Evolutionary conservation across 2,113 vertebrate species (phyloP).

Genomic region (Hippoglossus stenolepis): DNA sequence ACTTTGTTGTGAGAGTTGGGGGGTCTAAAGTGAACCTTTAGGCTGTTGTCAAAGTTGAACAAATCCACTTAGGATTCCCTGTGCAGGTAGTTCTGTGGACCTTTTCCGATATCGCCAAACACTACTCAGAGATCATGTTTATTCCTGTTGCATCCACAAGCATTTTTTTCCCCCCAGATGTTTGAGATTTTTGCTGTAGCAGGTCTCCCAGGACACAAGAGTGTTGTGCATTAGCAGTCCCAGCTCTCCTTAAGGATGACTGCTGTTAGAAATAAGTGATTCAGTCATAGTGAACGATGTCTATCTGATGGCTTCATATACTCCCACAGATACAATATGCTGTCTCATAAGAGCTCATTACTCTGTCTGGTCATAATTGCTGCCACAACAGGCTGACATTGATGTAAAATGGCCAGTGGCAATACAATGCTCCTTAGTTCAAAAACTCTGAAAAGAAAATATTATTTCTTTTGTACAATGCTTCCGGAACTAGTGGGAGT

Average conservation of each 20-base stretch:
- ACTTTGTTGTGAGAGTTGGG: conserved; percentile 1
- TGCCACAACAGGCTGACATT: conserved; percentile 2
- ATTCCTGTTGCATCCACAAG: conserved; percentile 32
- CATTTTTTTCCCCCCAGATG: conserved; percentile 24
- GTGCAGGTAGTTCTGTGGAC: neutral
- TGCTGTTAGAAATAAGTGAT: conserved; percentile 45
- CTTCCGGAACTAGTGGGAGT: neutral
- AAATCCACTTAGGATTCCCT: conserved; percentile 27
- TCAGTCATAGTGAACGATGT: conserved; percentile 54
- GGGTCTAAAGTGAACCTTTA: conserved; percentile 28
- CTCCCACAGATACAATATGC: conserved; percentile 43
- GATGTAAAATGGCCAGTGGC: neutral
- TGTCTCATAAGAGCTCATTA: conserved; percentile 20
- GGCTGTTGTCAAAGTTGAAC: conserved; percentile 2
- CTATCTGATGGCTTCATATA: conserved; percentile 44
- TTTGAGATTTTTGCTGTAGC: conserved; percentile 31
- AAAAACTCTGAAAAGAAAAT: neutral
- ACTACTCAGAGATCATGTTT: conserved; percentile 10
- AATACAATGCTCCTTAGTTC: neutral
- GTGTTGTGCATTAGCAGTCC: conserved; percentile 74
- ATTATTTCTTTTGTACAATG: neutral
- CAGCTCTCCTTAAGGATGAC: conserved; percentile 49
- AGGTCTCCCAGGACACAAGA: conserved; percentile 51
- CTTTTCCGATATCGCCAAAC: conserved; percentile 7
- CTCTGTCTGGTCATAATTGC: conserved; percentile 15